Conservation (phyloP, 2,888 invertebrate genomes). For the Parnassius glacialis region DNA sequence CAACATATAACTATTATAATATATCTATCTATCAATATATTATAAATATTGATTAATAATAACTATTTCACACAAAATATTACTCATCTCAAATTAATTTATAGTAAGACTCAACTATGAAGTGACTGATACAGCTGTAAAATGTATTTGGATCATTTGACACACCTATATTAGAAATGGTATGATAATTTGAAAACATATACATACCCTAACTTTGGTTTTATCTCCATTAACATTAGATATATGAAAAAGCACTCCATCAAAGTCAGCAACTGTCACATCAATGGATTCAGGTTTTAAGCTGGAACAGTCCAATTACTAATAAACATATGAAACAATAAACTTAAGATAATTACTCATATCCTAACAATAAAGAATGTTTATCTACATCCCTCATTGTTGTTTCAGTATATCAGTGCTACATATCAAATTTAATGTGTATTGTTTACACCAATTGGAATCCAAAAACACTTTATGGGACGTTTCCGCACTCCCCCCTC, state of each 20-base stretch:
- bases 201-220: constrained; percentile 96
- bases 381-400: constrained; percentile 32
- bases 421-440: constrained; percentile 41
- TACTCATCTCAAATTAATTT: no score
- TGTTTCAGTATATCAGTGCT: constrained; percentile 29
- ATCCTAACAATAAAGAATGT: constrained; percentile 39
- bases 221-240: constrained; percentile 98
- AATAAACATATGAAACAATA: constrained; percentile 24
- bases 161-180: no score
- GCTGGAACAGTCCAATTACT: constrained; percentile 79
- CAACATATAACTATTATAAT: no score
- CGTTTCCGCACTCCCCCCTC: constrained; percentile 65
- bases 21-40: no score
- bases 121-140: no score
- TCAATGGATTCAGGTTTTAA: constrained; percentile 97
- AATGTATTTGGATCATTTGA: no score
- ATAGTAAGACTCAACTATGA: no score
- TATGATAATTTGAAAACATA: background rate
- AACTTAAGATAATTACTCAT: constrained; percentile 38
- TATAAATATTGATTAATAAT: no score
- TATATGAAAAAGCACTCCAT: constrained; percentile 99
- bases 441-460: constrained; percentile 63
- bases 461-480: constrained; percentile 67
- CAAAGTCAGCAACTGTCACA: constrained; percentile 97
- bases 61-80: no score